Evolutionary conservation across 2,797 vertebrate species (phyloP), one percentile per base, ranked within the genome.

Genomic region (Melanotaenia boesemani): DNA sequence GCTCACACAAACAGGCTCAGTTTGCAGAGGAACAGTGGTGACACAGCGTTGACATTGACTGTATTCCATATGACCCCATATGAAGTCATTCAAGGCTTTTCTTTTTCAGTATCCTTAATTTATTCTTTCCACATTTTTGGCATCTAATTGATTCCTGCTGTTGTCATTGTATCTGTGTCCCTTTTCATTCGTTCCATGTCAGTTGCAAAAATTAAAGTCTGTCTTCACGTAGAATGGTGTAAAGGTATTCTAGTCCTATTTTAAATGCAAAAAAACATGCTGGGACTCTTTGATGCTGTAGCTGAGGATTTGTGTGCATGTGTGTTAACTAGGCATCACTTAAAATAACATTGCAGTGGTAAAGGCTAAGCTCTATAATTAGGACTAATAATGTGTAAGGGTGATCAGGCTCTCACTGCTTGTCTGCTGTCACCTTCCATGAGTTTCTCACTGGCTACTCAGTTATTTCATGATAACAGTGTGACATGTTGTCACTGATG

Each of bases 31-130:
- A 63, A 54, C 61, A 8, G 66, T 13, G 22, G 59, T 76, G 79
- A 81, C 84, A 80, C 63, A 18, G 24, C 1, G n/a, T n/a, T 77
- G 84, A 90, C 86, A 82, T 60, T 61, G 62, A 81, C 67, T 58
- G 28, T 60, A 54, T 77, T 70, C 61, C 52, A 41, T 30, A 28
- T 66, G 70, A 82, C 69, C 39, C 52, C 16, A 15, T 56, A 28
- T 56, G 26, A 30, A 56, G 30, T 67, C 54, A 18, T 76, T 78
- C 52, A 41, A 7, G 3, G 73, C 54, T 61, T n/a, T 20, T 39
- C 67, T 48, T 70, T 11, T 52, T 66, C 28, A 30, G n/a, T 69
- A 20, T 74, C 54, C 6, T 36, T 55, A 2, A 44, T 54, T 20
- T 34, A 48, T 65, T 32, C 2, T 9, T 32, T 36, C 20, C 24